phyloP scores from a whole-genome alignment of 2,888 invertebrate genomes.

The Cheilosia soror region DNA sequence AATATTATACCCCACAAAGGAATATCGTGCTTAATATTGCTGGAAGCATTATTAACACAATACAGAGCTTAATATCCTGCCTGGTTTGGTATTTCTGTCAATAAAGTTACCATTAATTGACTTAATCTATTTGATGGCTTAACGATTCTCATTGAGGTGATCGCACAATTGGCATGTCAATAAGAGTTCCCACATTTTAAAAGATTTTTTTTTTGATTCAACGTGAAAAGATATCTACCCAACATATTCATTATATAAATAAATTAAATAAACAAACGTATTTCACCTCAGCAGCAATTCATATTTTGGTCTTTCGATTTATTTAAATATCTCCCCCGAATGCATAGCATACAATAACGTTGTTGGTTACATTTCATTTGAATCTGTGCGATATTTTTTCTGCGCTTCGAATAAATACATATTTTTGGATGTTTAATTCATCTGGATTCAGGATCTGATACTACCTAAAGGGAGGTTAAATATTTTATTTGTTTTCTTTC shows the following conservation, averaged over 20 bases:
- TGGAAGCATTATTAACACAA: too few relatives aligned
- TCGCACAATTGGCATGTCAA: constrained; percentile 46
- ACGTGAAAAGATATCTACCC: background rate
- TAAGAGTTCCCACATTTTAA: background rate
- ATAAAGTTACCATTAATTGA: constrained; percentile 43
- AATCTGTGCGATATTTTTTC: too few relatives aligned
- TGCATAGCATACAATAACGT: constrained; percentile 41
- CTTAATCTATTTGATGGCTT: constrained; percentile 50
- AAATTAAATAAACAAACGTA: constrained; percentile 27
- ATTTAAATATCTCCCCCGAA: constrained; percentile 59
- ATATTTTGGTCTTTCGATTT: constrained; percentile 48
- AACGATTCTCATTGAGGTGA: constrained; percentile 38
- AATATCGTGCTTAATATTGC: too few relatives aligned
- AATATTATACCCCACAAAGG: too few relatives aligned
- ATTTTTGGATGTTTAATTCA: constrained; percentile 55
- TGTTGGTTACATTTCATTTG: constrained; percentile 58
- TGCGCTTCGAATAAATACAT: background rate
- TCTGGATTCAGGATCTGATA: constrained; percentile 1
- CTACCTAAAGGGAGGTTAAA: constrained; percentile 44
- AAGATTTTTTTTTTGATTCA: too few relatives aligned
- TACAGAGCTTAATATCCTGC: too few relatives aligned
- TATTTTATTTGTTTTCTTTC: constrained; percentile 61
- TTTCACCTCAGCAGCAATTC: constrained; percentile 31
- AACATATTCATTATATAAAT: constrained; percentile 22
- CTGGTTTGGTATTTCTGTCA: background rate